A percentile compares a stretch with the other conserved stretches of the same genome.
Evolutionary conservation across 2,797 vertebrate genomes (phyloP).

Genomic region (Podarcis lilfordi): DNA sequence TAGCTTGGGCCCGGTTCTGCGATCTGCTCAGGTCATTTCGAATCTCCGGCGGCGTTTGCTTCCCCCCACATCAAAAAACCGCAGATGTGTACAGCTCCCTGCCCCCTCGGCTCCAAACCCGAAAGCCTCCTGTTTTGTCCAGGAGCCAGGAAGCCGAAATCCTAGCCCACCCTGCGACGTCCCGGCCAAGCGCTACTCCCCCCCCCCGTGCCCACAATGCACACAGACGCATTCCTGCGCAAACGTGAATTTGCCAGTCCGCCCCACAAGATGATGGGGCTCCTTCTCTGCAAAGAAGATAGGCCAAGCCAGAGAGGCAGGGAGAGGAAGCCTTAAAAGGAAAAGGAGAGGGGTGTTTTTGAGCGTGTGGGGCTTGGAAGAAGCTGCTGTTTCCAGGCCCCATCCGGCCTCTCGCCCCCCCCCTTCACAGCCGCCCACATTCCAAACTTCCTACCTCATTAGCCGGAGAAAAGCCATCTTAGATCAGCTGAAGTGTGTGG

Average conservation of each 20-base stretch:
- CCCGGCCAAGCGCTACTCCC: background rate
- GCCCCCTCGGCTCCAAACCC: background rate
- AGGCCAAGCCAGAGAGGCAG: background rate
- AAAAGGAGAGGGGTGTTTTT: background rate
- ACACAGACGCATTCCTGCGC: background rate
- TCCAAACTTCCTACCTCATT: slow-evolving; percentile 21
- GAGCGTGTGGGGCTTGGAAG: background rate
- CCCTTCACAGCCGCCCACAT: background rate
- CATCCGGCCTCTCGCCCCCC: background rate
- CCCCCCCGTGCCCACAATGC: background rate
- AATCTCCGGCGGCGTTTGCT: too few relatives aligned
- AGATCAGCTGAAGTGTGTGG: background rate
- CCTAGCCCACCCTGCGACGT: background rate
- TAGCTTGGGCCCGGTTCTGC: too few relatives aligned
- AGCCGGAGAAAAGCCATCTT: background rate
- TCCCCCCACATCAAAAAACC: too few relatives aligned
- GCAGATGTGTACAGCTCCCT: background rate
- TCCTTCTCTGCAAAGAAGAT: background rate
- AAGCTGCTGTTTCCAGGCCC: too few relatives aligned
- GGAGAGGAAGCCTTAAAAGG: slow-evolving; percentile 16
- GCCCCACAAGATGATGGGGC: too few relatives aligned
- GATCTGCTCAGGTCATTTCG: too few relatives aligned
- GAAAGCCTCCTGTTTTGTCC: background rate
- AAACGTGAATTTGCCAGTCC: too few relatives aligned
- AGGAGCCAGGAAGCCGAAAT: background rate